Evolutionary conservation across 2,797 vertebrate genomes (phyloP), one percentile per base, ranked within the genome.

Genomic region (Pangasius djambal): DNA sequence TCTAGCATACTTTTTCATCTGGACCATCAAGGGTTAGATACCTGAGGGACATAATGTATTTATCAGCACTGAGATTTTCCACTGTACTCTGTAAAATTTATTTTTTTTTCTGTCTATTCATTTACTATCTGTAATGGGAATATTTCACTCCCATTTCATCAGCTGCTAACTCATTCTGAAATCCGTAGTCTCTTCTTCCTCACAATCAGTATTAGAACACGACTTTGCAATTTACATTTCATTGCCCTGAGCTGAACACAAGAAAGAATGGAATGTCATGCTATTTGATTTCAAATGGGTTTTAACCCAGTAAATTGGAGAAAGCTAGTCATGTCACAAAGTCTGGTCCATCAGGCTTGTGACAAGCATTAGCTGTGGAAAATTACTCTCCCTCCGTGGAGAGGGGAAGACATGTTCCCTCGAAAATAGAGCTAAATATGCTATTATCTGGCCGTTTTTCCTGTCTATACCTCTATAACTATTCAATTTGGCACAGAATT

Each of bases 161-260:
- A 89, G 86, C 78, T 78, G 65, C 77, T 84, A 82, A 84, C 86
- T 89, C 86, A 79, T 55, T 67, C 37, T 86, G 75, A 91, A 85
- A 74, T 65, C 55, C 63, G 1, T 82, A 9, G 75, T 89, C 87
- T 85, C 79, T 87, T 89, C 78, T 85, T 88, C 86, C 79, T 88
- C 65, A 79, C 86, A 82, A 87, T 91, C 89, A 90, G 86, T 65
- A 40, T 75, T 77, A 90, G 88, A 91, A 74, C 20, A 81, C 74
- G 86, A 90, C 86, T 77, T 78, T 92, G 89, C 90, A 88, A 92
- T 92, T 92, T 90, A 89, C 90, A 92, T 91, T 88, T 92, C 89
- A 92, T 92, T 88, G 90, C 87, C 89, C 89, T 89, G 88, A 91
- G 89, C 88, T 84, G 79, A 84, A 85, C 89, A 92, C 77, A 55